Base-by-base conservation (phyloP, 2,888 invertebrate genomes). In the Andrena trimmerana region DNA sequence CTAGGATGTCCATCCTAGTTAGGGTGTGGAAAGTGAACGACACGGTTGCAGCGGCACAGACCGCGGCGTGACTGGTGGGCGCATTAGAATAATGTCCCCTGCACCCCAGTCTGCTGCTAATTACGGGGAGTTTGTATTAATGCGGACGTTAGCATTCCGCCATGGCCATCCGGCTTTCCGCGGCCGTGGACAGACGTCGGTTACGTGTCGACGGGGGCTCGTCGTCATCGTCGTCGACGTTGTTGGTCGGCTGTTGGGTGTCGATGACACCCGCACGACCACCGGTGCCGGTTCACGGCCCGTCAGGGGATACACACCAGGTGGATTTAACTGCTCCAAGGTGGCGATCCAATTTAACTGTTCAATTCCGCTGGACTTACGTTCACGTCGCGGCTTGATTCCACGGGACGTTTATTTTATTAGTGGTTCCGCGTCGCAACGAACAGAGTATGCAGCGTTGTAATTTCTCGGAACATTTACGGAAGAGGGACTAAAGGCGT, bases 121-220 rank as follows among this genome's bases (percentile, higher is more conserved):
- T 91, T 91, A 91, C 89, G 70, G 78, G 78, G 88, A 90, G 90
- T 91, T 91, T 91, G 91, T 91, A 91, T 91, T 91, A 91, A 91
- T 91, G 89, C 87, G 91, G 87, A 87, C 90, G 90, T 91, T 91
- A 91, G 91, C 91, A 91, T 91, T 91, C 91, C 90, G 85, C 76
- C 81, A 82, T 81, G 81, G 85, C 78, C 83, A 81, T 86, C 84
- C 84, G 79, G 85, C 65, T 79, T 86, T 76, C 79, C 70, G 83
- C 50, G 70, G 71, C 73, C 67, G 57, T 65, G 48, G 68, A 57
- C 59, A 50, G 73, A 66, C 73, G 72, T 36, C 54, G 74, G 82
- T 82, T 82, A 86, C 84, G 86, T 72, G 82, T 84, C 70, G 57
- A 52, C 68, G 74, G 6, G 57, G 48, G 65, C 54, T 33, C 69